These are phyloP conservation scores for Rhopalosiphum maidis DNA, from an alignment of 1,140 invertebrate genomes.

Conservation along the genomic window DNA sequence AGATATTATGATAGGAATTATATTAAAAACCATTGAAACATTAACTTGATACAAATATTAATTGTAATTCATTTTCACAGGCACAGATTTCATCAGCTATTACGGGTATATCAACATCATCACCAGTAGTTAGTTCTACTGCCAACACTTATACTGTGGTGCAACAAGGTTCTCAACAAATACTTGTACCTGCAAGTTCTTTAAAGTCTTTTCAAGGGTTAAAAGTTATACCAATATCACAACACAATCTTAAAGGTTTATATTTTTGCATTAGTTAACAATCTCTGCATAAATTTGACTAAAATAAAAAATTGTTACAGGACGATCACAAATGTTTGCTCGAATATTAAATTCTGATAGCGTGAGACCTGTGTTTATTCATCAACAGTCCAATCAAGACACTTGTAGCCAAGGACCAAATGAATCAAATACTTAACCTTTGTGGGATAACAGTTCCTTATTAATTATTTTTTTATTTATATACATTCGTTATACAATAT, in stretches of 20 bases:
- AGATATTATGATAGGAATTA: background rate
- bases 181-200: slow-evolving; percentile 67
- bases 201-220: slow-evolving; percentile 73
- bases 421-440: slow-evolving; percentile 48
- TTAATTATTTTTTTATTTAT: slow-evolving; percentile 47
- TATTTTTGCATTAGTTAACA: background rate
- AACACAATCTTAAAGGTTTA: slow-evolving; percentile 58
- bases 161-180: slow-evolving; percentile 65
- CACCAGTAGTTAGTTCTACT: slow-evolving; percentile 33
- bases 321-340: slow-evolving; percentile 59
- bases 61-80: background rate
- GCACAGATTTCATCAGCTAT: slow-evolving; percentile 32
- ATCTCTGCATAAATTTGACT: background rate
- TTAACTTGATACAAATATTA: background rate
- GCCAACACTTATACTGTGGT: slow-evolving; percentile 59
- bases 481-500: slow-evolving; percentile 12
- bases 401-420: slow-evolving; percentile 2
- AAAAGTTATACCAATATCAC: slow-evolving; percentile 70
- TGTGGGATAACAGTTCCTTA: slow-evolving; percentile 52
- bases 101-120: slow-evolving; percentile 26
- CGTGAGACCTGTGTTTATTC: slow-evolving; percentile 59
- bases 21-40: background rate
- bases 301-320: background rate
- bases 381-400: slow-evolving; percentile 29
- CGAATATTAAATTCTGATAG: slow-evolving; percentile 58